Percentiles rank a stretch among this genome's conserved stretches.
These are phyloP conservation scores for Epizoanthus rinbou DNA, from an alignment of 92 coral and sea anemone species.

Conservation along the genomic window DNA sequence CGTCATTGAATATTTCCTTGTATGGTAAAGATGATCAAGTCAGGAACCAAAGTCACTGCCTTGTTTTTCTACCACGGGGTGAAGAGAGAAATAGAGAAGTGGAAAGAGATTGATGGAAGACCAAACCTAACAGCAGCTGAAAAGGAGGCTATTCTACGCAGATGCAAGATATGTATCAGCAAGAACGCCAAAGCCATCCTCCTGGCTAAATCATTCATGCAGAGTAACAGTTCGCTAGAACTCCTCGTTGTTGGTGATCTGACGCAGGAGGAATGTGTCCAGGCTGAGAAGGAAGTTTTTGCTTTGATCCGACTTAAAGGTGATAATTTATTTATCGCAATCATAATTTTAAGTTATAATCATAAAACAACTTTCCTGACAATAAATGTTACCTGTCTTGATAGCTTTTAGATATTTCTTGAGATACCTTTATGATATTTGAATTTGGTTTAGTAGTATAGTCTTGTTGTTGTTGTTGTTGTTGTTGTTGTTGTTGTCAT, in stretches of 20 bases:
- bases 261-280: slow-evolving; percentile 36
- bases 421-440: no score
- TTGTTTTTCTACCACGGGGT: slow-evolving; percentile 69
- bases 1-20: no score
- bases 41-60: slow-evolving; percentile 55
- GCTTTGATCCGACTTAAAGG: slow-evolving; percentile 68
- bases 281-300: slow-evolving; percentile 55
- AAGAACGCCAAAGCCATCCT: slow-evolving; percentile 68
- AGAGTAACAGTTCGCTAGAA: slow-evolving; percentile 63
- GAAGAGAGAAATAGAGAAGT: slow-evolving; percentile 54
- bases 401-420: no score
- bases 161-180: slow-evolving; percentile 54
- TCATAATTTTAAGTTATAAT: no score
- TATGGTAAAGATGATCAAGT: slow-evolving; percentile 19
- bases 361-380: no score
- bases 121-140: slow-evolving; percentile 24
- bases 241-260: slow-evolving; percentile 65
- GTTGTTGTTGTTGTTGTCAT: no score
- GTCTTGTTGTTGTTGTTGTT: no score
- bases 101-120: slow-evolving; percentile 45
- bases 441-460: no score
- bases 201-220: slow-evolving; percentile 65
- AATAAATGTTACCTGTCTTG: no score
- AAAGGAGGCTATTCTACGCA: slow-evolving; percentile 41
- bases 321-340: neutral